Conservation (phyloP, 2,113 vertebrate species). For the Charadrius vociferus region DNA sequence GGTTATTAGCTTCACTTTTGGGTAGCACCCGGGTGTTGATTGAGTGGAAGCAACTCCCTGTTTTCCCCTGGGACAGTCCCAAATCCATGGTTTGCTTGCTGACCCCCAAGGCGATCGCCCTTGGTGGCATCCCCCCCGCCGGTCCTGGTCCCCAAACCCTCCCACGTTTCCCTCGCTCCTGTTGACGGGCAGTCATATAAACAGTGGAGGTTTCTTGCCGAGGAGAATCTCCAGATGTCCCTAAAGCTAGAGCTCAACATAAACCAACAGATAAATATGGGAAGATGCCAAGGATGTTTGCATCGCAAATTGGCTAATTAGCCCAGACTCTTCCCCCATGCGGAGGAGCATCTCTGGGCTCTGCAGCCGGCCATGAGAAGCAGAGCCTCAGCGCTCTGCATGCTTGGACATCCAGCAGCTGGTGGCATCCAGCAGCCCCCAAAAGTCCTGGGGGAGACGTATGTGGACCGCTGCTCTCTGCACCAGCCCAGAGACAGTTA, state of each 20-base stretch:
- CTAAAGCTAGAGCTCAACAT: not conserved
- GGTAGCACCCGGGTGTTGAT: not conserved
- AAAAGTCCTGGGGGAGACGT: not conserved
- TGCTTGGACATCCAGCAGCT: too few species aligned
- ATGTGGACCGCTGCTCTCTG: not conserved
- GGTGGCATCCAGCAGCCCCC: not conserved
- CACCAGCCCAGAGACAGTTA: accelerated
- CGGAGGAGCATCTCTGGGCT: accelerated
- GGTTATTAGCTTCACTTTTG: accelerated
- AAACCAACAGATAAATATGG: constrained; percentile 34
- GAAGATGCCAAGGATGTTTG: constrained; percentile 25
- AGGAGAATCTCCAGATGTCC: constrained; percentile 52
- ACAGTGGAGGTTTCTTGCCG: not conserved
- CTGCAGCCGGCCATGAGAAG: not conserved
- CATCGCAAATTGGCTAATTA: not conserved
- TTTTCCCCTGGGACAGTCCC: not conserved
- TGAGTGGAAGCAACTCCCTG: not conserved
- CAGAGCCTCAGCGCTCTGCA: not conserved
- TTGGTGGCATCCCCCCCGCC: not conserved
- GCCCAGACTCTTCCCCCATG: not conserved
- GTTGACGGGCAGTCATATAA: not conserved
- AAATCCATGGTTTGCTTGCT: accelerated
- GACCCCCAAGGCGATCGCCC: not conserved
- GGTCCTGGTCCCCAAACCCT: not conserved
- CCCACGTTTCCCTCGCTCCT: accelerated